Evolutionary conservation across 1,140 invertebrate genomes (phyloP), one percentile per base, ranked within the genome.

Genomic region (Pantala flavescens): DNA sequence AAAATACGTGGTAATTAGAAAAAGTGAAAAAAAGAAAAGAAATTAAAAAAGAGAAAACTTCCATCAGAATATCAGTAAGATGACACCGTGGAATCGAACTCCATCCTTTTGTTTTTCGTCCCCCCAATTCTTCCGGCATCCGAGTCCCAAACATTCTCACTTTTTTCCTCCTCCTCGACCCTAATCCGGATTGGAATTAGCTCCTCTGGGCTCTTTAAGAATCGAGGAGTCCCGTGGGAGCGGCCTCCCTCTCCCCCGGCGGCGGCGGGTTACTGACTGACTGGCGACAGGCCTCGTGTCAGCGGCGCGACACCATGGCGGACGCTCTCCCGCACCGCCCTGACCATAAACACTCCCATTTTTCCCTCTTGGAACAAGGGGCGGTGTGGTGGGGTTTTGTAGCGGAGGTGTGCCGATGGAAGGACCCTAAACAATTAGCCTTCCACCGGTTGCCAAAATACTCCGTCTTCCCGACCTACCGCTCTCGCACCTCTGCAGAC

Each of bases 361-460:
- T 63, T 63, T 36, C 28, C 28, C 28, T 36, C 28, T 36, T 9
- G 2, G 28, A 36, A 36, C 28, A 36, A 36, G 28, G 28, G 28
- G 28, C 28, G 28, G 28, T 36, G 28, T 36, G n/a, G n/a, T n/a
- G 28, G 28, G 28, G 28, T 36, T 36, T 36, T 36, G 28, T 36
- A 36, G 28, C 28, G 9, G 28, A 36, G 28, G 49, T 19, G n/a
- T 63, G 49, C 49, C 49, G 49, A 21, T 5, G 28, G 28, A 36
- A 36, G 49, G 49, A 14, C 49, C 49, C 49, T 63, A 63, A 63
- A 63, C 49, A 63, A 63, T 63, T 63, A 63, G 49, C 49, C 49
- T 63, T 63, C 49, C 49, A 63, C 49, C 49, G 49, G 49, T 63
- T 63, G 49, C 49, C 49, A 63, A 63, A 63, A 63, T 63, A 63